These are phyloP conservation scores for Cenopis cana DNA, from an alignment of 2,888 invertebrate genomes.

Conservation along the genomic window DNA sequence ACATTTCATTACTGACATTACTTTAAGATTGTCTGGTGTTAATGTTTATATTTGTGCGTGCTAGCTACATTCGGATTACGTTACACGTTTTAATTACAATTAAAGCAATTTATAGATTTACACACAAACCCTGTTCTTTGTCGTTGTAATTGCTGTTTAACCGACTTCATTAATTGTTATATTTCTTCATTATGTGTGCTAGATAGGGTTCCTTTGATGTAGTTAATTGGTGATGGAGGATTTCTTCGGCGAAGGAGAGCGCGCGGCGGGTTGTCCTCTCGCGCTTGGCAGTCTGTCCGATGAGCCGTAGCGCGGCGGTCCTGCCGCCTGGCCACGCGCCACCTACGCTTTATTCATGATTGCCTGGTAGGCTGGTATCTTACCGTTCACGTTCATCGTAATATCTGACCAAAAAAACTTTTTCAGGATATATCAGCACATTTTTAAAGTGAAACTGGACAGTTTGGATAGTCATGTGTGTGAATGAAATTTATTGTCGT, in stretches of 20 bases:
- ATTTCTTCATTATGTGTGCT: slow-evolving; percentile 25
- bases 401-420: slow-evolving; percentile 41
- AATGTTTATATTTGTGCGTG: slow-evolving; percentile 43
- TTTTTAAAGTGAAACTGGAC: slow-evolving; percentile 22
- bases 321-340: slow-evolving; percentile 72
- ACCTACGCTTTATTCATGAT: slow-evolving; percentile 59
- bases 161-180: slow-evolving; percentile 2
- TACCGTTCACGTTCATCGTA: slow-evolving; percentile 37
- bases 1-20: slow-evolving; percentile 30
- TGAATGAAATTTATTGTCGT: slow-evolving; percentile 17
- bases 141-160: slow-evolving; percentile 9
- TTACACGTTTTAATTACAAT: slow-evolving; percentile 5
- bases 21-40: slow-evolving; percentile 22
- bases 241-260: slow-evolving; percentile 71
- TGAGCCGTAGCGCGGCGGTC: slow-evolving; percentile 84
- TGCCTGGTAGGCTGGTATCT: slow-evolving; percentile 67
- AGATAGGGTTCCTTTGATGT: slow-evolving; percentile 47
- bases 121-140: not conserved
- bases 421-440: slow-evolving; percentile 41
- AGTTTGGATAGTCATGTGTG: not conserved
- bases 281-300: slow-evolving; percentile 77
- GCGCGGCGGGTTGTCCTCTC: slow-evolving; percentile 54
- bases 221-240: slow-evolving; percentile 62
- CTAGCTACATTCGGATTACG: slow-evolving; percentile 40
- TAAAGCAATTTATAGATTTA: slow-evolving; percentile 20